Conservation (phyloP, 2,888 invertebrate species). For the Clostera curtula region DNA sequence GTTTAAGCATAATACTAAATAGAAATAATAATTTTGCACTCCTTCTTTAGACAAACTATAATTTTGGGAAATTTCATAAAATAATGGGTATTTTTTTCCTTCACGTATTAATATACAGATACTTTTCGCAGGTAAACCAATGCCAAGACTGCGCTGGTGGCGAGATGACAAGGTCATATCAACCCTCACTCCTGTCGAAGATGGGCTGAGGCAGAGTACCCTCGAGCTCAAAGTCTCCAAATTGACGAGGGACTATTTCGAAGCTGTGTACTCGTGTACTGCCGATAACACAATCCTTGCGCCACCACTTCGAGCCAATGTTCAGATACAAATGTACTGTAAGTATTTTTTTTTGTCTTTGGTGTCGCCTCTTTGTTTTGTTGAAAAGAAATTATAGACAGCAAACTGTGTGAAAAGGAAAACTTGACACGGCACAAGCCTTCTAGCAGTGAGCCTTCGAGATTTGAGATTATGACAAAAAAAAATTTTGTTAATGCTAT, state of each 20-base stretch:
- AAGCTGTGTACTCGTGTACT: constrained; percentile 81
- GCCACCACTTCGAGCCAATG: constrained; percentile 77
- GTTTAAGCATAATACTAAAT: too few relatives aligned
- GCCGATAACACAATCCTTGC: constrained; percentile 82
- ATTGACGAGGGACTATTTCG: constrained; percentile 77
- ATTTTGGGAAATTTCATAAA: too few relatives aligned
- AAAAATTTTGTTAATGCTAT: too few relatives aligned
- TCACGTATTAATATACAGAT: constrained; percentile 1
- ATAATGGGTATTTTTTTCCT: too few relatives aligned
- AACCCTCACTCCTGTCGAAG: constrained; percentile 49
- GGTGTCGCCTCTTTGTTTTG: not conserved
- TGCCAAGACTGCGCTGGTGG: constrained; percentile 67
- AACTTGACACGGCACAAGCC: too few relatives aligned
- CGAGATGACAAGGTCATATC: constrained; percentile 61
- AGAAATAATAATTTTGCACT: too few relatives aligned
- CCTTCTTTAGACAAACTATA: too few relatives aligned
- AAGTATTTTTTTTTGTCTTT: constrained; percentile 41
- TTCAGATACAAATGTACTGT: constrained; percentile 81
- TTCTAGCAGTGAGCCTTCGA: too few relatives aligned
- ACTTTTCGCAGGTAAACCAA: constrained; percentile 53
- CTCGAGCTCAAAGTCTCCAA: constrained; percentile 54
- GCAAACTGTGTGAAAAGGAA: too few relatives aligned
- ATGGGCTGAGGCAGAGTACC: constrained; percentile 45
- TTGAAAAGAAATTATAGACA: too few relatives aligned
- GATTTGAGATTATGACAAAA: too few relatives aligned